phyloP scores from a whole-genome alignment of 1,140 invertebrate species.

The Camponotus floridanus region DNA sequence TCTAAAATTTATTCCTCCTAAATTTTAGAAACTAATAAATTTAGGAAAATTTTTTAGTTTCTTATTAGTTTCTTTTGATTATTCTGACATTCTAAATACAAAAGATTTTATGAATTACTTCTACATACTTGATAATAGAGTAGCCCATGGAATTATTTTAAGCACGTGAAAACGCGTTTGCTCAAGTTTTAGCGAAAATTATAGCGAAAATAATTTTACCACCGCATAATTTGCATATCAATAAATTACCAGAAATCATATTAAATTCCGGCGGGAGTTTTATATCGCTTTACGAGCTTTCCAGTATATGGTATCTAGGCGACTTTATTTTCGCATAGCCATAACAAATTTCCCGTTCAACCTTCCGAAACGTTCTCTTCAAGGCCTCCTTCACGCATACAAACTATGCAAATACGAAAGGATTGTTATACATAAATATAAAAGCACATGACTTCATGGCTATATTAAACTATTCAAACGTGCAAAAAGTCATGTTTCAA shows the following conservation, averaged over 20 bases:
- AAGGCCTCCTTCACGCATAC: background rate
- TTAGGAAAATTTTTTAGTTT: too few relatives aligned
- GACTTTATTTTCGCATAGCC: conserved; percentile 10
- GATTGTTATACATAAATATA: background rate
- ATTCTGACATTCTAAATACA: background rate
- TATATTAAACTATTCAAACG: background rate
- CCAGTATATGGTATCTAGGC: background rate
- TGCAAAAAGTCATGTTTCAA: background rate
- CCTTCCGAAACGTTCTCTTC: background rate
- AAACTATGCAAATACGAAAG: conserved; percentile 25
- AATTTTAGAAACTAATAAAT: too few relatives aligned
- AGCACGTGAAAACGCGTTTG: background rate
- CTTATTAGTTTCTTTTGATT: background rate
- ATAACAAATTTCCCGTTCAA: conserved; percentile 43
- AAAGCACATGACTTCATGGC: background rate
- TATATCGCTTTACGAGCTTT: background rate
- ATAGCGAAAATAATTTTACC: background rate
- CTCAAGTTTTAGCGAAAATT: background rate
- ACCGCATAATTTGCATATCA: conserved; percentile 3
- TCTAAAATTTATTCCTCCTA: too few relatives aligned
- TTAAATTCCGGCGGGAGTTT: conserved; percentile 36
- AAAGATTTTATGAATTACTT: background rate
- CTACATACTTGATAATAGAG: background rate
- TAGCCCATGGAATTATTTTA: background rate
- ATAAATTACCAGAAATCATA: conserved; percentile 39